Evolutionary conservation across 2,113 vertebrate genomes (phyloP).

Genomic region (Rhabdomys dilectus): DNA sequence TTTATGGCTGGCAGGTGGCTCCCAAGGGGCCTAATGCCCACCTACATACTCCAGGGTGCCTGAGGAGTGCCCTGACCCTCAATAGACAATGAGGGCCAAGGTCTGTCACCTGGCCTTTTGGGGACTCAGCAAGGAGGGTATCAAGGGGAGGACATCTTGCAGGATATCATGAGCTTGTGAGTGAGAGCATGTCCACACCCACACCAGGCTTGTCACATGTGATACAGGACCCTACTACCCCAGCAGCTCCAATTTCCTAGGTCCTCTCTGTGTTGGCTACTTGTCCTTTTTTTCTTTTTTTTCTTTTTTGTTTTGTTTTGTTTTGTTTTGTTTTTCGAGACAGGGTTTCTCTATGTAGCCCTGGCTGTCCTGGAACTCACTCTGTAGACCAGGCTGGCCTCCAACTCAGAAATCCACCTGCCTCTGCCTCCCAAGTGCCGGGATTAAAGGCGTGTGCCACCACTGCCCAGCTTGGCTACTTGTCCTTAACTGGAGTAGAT

Average conservation of each 20-base stretch:
- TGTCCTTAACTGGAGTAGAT: background rate
- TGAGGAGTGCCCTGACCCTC: background rate
- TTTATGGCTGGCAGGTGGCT: background rate
- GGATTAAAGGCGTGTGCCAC: too few species aligned
- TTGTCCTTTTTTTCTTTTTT: too few species aligned
- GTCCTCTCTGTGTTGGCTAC: background rate
- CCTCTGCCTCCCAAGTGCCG: too few species aligned
- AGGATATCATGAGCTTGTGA: background rate
- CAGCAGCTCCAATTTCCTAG: background rate
- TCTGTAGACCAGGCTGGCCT: too few species aligned
- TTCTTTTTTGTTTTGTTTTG: too few species aligned
- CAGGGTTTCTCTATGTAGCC: too few species aligned
- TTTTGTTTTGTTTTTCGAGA: too few species aligned
- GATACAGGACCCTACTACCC: background rate
- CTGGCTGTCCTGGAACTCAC: too few species aligned
- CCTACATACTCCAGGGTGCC: background rate
- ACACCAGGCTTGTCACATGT: background rate
- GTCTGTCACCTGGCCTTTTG: background rate
- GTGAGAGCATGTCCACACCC: background rate
- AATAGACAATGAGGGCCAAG: background rate
- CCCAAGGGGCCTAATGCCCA: background rate
- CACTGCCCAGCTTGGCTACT: background rate
- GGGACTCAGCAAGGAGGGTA: background rate
- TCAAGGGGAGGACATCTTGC: background rate
- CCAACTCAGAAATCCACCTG: too few species aligned